Evolutionary conservation across 2,113 vertebrate genomes (phyloP).

Genomic region (Hipposideros armiger): DNA sequence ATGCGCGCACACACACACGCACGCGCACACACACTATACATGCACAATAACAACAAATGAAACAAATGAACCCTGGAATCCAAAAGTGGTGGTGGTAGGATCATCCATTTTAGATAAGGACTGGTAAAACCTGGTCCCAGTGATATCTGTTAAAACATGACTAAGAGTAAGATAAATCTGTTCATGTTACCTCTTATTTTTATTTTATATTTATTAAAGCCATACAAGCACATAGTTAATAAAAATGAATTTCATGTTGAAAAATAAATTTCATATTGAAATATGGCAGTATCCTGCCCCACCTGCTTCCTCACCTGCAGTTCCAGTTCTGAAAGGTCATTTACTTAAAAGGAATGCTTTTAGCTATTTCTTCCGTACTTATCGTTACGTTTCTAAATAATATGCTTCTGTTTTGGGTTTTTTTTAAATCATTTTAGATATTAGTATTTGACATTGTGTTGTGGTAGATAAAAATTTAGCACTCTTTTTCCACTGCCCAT

Average conservation of each 20-base stretch:
- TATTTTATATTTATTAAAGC: not conserved
- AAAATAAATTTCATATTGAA: not conserved
- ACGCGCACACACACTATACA: not conserved
- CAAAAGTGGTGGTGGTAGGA: not conserved
- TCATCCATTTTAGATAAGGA: not conserved
- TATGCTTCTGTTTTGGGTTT: not conserved
- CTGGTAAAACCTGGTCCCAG: not conserved
- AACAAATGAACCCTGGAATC: not conserved
- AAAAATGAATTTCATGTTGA: not conserved
- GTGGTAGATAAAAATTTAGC: not conserved
- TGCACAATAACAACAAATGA: too few relatives aligned
- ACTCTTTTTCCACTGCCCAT: not conserved
- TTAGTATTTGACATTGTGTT: not conserved
- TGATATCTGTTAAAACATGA: not conserved
- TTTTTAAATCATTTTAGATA: not conserved
- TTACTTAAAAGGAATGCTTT: not conserved
- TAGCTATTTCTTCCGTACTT: not conserved
- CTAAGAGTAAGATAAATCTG: not conserved
- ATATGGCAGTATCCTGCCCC: not conserved
- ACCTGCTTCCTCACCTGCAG: not conserved
- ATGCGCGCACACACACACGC: not conserved
- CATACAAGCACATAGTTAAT: not conserved
- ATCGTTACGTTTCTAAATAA: not conserved
- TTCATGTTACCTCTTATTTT: not conserved
- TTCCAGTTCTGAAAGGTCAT: not conserved